Conservation (phyloP, 2,888 invertebrate species). For the Trissolcus japonicus region DNA sequence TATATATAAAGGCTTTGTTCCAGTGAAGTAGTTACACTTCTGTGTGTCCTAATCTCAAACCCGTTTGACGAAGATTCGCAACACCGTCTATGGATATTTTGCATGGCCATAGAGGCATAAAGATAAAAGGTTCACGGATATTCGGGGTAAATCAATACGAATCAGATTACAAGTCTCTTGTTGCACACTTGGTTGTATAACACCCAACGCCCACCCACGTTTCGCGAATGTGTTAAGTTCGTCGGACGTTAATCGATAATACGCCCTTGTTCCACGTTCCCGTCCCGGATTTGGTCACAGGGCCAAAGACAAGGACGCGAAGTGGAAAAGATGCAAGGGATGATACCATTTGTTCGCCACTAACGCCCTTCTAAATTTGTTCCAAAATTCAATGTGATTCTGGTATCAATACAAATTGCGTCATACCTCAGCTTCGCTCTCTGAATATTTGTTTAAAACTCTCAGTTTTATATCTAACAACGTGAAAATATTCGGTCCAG, state of each 20-base stretch:
- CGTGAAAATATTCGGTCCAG: background rate
- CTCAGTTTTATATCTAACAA: background rate
- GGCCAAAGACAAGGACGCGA: slow-evolving; percentile 53
- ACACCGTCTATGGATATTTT: background rate
- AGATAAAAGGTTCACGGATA: slow-evolving; percentile 33
- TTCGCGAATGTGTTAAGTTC: slow-evolving; percentile 62
- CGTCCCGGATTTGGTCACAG: slow-evolving; percentile 52
- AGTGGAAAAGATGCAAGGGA: slow-evolving; percentile 19
- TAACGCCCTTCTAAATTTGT: background rate
- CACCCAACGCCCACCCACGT: slow-evolving; percentile 45
- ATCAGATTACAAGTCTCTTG: slow-evolving; percentile 52
- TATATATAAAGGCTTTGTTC: too few relatives aligned
- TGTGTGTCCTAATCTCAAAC: too few relatives aligned
- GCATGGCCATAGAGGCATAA: background rate
- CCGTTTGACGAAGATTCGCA: too few relatives aligned
- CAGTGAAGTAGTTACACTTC: too few relatives aligned
- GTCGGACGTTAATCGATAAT: slow-evolving; percentile 63
- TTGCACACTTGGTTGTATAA: slow-evolving; percentile 51
- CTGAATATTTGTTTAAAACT: background rate
- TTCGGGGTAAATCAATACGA: slow-evolving; percentile 38
- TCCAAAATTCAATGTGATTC: background rate
- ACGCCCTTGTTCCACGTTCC: slow-evolving; percentile 46
- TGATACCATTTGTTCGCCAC: background rate
- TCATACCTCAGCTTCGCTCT: background rate
- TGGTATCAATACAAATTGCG: background rate